phyloP scores from a whole-genome alignment of 2,797 vertebrate species.

The Lemur catta region DNA sequence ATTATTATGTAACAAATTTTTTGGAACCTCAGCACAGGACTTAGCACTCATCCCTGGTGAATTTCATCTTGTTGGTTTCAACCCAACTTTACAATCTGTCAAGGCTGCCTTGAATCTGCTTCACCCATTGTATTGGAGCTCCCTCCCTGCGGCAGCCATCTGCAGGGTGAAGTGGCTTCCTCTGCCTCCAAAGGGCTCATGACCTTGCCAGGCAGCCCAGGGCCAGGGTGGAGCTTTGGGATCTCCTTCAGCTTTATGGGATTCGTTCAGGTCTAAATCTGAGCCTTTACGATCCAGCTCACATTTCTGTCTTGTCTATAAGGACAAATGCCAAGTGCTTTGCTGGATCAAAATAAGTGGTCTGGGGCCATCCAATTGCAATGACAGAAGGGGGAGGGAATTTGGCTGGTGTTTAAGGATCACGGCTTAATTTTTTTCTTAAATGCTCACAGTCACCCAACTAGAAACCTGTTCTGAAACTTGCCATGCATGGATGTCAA shows the following conservation, averaged over 20 bases:
- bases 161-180: background rate
- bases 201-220: background rate
- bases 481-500: conserved; percentile 4
- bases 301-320: background rate
- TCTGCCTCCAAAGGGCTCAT: background rate
- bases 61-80: conserved; percentile 66
- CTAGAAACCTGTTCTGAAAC: conserved; percentile 39
- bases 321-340: conserved; percentile 1
- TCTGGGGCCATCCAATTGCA: background rate
- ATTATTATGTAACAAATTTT: conserved; percentile 62
- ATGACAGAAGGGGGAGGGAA: background rate
- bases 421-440: conserved; percentile 30
- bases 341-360: conserved; percentile 12
- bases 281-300: background rate
- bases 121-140: background rate
- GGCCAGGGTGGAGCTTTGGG: background rate
- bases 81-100: conserved; percentile 71
- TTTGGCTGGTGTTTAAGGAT: conserved; percentile 34
- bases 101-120: conserved; percentile 47
- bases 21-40: conserved; percentile 50
- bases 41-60: conserved; percentile 40
- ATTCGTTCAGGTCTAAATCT: background rate
- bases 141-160: background rate
- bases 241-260: background rate
- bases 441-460: background rate